These are phyloP conservation scores for Collichthys lucidus DNA, from an alignment of 2,113 vertebrate genomes.

Conservation along the genomic window DNA sequence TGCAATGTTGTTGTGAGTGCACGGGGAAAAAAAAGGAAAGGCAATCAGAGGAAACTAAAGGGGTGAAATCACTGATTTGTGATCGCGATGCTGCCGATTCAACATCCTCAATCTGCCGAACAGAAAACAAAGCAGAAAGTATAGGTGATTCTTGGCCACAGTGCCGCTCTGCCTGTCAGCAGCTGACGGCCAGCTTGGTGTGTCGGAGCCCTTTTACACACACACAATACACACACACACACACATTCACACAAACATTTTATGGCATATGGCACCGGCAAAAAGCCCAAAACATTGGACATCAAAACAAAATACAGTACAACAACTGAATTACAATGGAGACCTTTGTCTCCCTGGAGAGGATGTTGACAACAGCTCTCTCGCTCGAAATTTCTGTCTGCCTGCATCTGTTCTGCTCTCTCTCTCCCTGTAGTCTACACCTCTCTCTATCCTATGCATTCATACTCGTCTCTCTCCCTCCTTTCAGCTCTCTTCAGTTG, in stretches of 20 bases:
- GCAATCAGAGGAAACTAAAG: neutral
- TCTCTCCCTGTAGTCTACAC: constrained; percentile 1
- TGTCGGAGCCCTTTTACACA: neutral
- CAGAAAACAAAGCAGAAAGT: neutral
- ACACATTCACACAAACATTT: constrained; percentile 20
- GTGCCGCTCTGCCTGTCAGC: neutral
- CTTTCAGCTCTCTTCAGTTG: constrained; percentile 14
- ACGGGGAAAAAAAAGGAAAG: too few species aligned
- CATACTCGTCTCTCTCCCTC: neutral
- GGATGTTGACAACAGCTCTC: constrained; percentile 59
- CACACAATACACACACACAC: constrained; percentile 36
- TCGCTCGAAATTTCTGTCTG: neutral
- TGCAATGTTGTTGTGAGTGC: neutral
- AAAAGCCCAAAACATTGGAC: constrained; percentile 51
- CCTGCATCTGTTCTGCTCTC: constrained; percentile 18
- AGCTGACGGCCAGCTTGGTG: neutral
- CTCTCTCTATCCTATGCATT: constrained; percentile 5
- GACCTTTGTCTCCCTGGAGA: constrained; percentile 65
- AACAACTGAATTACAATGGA: constrained; percentile 64
- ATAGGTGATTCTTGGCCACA: neutral
- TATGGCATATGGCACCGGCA: constrained; percentile 44
- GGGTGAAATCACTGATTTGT: neutral
- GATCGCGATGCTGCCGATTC: neutral
- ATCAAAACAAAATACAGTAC: constrained; percentile 60
- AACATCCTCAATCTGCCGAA: neutral